phyloP scores from a whole-genome alignment of 1,140 invertebrate species.

The Aphis gossypii region DNA sequence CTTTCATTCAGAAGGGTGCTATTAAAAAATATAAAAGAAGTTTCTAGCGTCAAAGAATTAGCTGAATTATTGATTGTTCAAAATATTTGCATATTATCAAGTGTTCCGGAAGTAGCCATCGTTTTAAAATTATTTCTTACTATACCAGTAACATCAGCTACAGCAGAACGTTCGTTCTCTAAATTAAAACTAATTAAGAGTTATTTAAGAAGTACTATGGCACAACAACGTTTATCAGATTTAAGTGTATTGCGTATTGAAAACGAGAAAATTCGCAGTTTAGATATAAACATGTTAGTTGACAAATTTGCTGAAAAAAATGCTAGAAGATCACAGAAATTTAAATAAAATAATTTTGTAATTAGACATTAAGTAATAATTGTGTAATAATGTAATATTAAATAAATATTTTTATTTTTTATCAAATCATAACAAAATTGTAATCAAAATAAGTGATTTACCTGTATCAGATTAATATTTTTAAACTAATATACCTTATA shows the following conservation, averaged over 20 bases:
- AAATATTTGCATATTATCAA: neutral
- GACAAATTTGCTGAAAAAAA: neutral
- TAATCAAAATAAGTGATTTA: too few relatives aligned
- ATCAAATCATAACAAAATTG: too few relatives aligned
- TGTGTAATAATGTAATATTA: too few relatives aligned
- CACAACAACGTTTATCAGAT: neutral
- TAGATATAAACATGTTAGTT: neutral
- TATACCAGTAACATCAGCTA: neutral
- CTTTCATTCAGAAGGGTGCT: neutral
- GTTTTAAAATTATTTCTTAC: slow-evolving; percentile 3
- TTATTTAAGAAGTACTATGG: neutral
- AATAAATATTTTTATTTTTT: too few relatives aligned
- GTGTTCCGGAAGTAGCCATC: neutral
- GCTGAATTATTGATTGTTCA: neutral
- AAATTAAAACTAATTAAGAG: neutral
- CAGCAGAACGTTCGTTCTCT: slow-evolving; percentile 1
- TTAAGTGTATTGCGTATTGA: neutral
- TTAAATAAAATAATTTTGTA: too few relatives aligned
- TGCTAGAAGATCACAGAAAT: neutral
- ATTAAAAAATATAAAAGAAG: neutral
- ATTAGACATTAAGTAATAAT: too few relatives aligned
- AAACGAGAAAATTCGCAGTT: neutral
- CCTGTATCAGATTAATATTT: too few relatives aligned
- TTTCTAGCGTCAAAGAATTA: neutral
- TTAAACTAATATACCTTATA: too few relatives aligned